These are phyloP conservation scores for Pyrocephalus nanus DNA, from an alignment of 2,797 vertebrate species.

Conservation along the genomic window DNA sequence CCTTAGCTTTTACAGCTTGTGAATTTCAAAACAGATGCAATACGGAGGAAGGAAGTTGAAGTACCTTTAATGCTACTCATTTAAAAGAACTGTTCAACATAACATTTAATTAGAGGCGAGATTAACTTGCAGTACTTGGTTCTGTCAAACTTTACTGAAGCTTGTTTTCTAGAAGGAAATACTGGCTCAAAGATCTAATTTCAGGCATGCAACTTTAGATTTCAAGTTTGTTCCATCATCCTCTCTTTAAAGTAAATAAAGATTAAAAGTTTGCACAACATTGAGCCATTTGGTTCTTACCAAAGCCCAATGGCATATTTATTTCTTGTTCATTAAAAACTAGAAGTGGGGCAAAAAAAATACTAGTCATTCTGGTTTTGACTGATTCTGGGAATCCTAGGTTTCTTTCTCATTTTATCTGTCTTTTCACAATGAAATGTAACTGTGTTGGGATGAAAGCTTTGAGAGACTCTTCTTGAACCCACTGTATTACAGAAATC, in stretches of 20 bases:
- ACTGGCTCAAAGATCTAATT: background rate
- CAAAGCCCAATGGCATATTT: background rate
- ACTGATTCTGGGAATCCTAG: background rate
- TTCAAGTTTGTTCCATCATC: background rate
- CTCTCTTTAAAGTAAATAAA: background rate
- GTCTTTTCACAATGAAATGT: background rate
- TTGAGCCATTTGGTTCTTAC: background rate
- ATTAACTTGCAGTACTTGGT: background rate
- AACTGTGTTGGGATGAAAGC: background rate
- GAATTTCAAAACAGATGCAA: background rate
- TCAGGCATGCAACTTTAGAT: background rate
- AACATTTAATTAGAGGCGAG: background rate
- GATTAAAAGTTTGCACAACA: background rate
- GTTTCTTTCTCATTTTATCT: background rate
- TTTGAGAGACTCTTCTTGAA: background rate
- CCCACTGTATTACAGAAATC: fast-evolving
- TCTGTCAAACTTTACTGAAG: background rate
- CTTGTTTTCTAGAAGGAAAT: background rate
- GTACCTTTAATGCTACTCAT: background rate
- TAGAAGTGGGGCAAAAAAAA: background rate
- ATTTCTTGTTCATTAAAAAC: background rate
- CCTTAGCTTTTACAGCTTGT: background rate
- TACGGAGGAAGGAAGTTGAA: background rate
- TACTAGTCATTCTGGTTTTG: background rate
- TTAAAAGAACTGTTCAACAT: background rate